Percentiles rank a stretch among this genome's conserved stretches.
These are phyloP conservation scores for Stictocephala bisonia DNA, from an alignment of 2,888 invertebrate species.

Conservation along the genomic window DNA sequence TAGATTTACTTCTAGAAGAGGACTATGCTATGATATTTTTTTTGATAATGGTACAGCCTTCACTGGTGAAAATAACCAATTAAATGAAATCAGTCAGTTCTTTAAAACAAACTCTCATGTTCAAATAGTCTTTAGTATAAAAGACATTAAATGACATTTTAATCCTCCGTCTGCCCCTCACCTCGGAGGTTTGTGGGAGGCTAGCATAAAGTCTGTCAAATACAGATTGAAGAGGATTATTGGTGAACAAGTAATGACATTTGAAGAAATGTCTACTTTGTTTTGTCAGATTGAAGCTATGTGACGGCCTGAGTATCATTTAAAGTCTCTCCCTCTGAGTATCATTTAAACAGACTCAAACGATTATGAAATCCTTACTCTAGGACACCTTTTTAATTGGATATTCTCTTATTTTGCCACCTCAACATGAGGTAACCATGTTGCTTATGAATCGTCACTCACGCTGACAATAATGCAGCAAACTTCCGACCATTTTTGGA, in stretches of 20 bases:
- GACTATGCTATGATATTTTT: background rate
- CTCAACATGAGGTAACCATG: background rate
- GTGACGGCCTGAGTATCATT: too few relatives aligned
- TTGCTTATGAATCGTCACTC: background rate
- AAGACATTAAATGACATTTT: slow-evolving; percentile 20
- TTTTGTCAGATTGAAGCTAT: slow-evolving; percentile 61
- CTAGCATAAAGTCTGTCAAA: slow-evolving; percentile 61
- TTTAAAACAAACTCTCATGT: background rate
- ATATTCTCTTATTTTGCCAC: background rate
- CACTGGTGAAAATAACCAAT: background rate
- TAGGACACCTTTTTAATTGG: slow-evolving; percentile 5
- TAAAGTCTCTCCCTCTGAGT: slow-evolving; percentile 61
- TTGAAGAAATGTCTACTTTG: slow-evolving; percentile 60
- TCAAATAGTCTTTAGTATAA: background rate
- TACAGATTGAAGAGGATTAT: slow-evolving; percentile 59
- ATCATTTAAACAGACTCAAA: background rate
- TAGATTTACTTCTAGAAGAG: background rate
- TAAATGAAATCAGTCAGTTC: background rate
- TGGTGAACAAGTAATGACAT: slow-evolving; percentile 56
- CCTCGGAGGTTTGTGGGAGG: slow-evolving; percentile 62
- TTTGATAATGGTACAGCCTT: slow-evolving; percentile 5
- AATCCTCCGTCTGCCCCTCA: slow-evolving; percentile 60
- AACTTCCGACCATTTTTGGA: slow-evolving; percentile 57
- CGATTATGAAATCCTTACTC: background rate
- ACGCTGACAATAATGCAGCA: slow-evolving; percentile 55